Evolutionary conservation across 2,113 vertebrate genomes (phyloP), one percentile per base, ranked within the genome.

Genomic region (Glaucomys volans): DNA sequence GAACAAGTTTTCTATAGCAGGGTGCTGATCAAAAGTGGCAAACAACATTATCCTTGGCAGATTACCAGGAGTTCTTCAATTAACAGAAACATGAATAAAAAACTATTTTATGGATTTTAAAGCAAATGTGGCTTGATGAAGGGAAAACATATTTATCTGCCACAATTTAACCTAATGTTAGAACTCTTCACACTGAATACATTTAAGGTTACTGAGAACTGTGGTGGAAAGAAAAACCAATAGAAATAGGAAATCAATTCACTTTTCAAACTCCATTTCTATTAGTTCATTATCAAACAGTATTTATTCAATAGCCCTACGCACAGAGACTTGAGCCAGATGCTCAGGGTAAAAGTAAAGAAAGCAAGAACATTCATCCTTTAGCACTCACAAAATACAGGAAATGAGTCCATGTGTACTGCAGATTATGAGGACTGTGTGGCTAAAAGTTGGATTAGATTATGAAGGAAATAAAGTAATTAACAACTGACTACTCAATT

Each of bases 1-100:
- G 59, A 96, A 87, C 83, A 72, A 96, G 47, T 90, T 86, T 86
- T 96, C 81, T 88, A 30, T 66, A 37, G 57, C 54, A 87, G 50
- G 97, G 72, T 26, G 35, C 42, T 91, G 74, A 97, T 97, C 88
- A 98, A 88, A 98, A 97, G 57, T 95, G 95, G 93, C 69, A 87
- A 96, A 97, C 2, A 4, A 64, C 94, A 96, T 97, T 97, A 95
- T 96, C 50, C 28, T 96, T 96, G 91, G 91, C 87, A 91, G 67
- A 95, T 94, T 96, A 92, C 81, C 42, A 97, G 67, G 52, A 79
- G 85, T 96, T 80, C 94, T 90, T 75, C 88, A 96, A 97, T 96
- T 96, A 96, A 69, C 81, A 86, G 30, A 82, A 80, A 92, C 79
- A 91, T 79, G 44, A 97, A 92, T 82, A 67, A 44, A 67, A 44